Base-by-base conservation (phyloP, 2,888 invertebrate genomes). In the Eupithecia vulgata region DNA sequence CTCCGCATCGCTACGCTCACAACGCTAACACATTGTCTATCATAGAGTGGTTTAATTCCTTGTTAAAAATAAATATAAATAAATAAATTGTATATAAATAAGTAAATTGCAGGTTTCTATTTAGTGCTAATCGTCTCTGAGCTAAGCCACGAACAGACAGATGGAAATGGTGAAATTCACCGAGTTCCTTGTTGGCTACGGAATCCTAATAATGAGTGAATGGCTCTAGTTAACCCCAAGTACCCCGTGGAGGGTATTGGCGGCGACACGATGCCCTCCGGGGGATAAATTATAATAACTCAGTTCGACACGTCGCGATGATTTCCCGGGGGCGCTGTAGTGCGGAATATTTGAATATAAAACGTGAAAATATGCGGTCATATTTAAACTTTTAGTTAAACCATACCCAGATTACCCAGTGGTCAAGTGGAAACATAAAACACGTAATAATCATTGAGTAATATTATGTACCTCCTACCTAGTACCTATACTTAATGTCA, bases 221-320 rank as follows among this genome's bases (percentile, higher is more conserved):
- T 34, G 15, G 30, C 15, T 61, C 25, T 61, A 30, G 1, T 15
- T 61, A 15, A 34, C 34, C 61, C 15, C 34, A 17, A 61, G 30
- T 8, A 8, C 17, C 30, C 34, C 34, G 6, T 13, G 15, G 34
- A 4, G 61, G 30, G 30, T 30, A 30, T 17, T 61, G 17, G 35
- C 34, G 48, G 48, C 10, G 48, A 48, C 48, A 48, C 48, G 48
- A 48, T 30, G 17, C 70, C 73, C 70, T 5, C 42, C 12, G 65
- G 74, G 70, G 61, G 64, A 74, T 71, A 67, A 71, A 71, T 71
- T 48, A 68, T 67, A 65, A 70, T 73, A 62, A 42, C 42, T 59
- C 57, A 59, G 68, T 59, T n/a, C 61, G 68, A 42, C 42, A 40
- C 34, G 67, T 35, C 66, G 30, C 61, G 40, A 48, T 71, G 52